Conservation (phyloP, 2,888 invertebrate genomes). For the Scaptomyza cyrtandrae region DNA sequence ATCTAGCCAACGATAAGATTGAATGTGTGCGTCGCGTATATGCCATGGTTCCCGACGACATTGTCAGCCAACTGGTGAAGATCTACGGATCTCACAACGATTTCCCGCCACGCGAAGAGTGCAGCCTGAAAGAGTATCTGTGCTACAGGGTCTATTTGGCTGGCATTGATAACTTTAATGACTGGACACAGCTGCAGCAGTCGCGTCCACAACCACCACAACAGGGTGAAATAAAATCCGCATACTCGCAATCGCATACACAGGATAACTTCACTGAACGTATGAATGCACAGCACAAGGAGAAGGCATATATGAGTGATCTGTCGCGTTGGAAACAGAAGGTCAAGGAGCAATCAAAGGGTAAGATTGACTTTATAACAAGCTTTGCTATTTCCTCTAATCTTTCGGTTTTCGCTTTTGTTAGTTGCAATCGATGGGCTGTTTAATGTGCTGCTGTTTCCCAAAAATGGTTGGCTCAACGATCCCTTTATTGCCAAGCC, state of each 20-base stretch:
- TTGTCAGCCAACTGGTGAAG: slow-evolving; percentile 86
- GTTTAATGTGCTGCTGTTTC: slow-evolving; percentile 94
- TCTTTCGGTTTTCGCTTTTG: background rate
- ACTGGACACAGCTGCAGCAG: slow-evolving; percentile 94
- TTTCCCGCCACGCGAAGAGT: slow-evolving; percentile 85
- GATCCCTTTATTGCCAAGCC: slow-evolving; percentile 87
- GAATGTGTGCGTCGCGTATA: slow-evolving; percentile 92
- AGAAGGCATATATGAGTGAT: slow-evolving; percentile 92
- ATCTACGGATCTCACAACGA: slow-evolving; percentile 84
- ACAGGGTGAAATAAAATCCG: slow-evolving; percentile 82
- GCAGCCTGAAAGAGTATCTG: slow-evolving; percentile 91
- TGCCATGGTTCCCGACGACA: slow-evolving; percentile 89
- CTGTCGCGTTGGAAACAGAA: slow-evolving; percentile 90
- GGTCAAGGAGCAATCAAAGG: slow-evolving; percentile 89
- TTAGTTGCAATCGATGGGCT: slow-evolving; percentile 91
- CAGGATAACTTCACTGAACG: slow-evolving; percentile 91
- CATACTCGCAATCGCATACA: too few relatives aligned
- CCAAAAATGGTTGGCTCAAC: slow-evolving; percentile 95
- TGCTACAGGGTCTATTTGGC: slow-evolving; percentile 95
- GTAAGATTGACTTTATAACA: slow-evolving; percentile 81
- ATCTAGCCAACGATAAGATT: slow-evolving; percentile 92
- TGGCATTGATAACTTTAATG: slow-evolving; percentile 93
- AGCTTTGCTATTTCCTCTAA: background rate
- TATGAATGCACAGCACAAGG: slow-evolving; percentile 93
- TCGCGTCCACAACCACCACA: slow-evolving; percentile 91